Evolutionary conservation across 2,113 vertebrate species (phyloP).

Genomic region (Neotragus pygmaeus): DNA sequence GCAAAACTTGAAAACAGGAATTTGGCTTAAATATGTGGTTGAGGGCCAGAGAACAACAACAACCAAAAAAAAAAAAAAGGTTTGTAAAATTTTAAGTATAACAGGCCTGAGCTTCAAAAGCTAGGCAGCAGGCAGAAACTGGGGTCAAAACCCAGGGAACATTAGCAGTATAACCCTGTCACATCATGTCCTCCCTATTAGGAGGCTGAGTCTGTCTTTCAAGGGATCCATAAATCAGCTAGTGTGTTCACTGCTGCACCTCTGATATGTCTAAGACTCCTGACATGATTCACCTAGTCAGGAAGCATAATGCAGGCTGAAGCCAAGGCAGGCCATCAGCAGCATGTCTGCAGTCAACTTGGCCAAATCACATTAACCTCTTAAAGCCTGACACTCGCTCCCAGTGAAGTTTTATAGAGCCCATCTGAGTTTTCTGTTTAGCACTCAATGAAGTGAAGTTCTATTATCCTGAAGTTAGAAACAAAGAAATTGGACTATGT

Average conservation of each 20-base stretch:
- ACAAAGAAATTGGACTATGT: not conserved
- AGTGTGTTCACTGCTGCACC: not conserved
- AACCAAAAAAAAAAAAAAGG: not conserved
- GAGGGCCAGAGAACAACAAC: not conserved
- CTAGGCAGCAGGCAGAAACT: not conserved
- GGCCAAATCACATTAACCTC: not conserved
- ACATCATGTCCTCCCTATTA: not conserved
- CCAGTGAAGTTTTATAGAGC: not conserved
- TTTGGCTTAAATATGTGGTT: constrained; percentile 27
- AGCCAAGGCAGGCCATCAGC: not conserved
- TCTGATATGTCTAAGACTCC: not conserved
- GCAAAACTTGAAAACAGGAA: constrained; percentile 42
- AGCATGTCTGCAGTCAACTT: not conserved
- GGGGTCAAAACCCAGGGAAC: not conserved
- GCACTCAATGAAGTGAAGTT: not conserved
- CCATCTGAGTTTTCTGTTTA: not conserved
- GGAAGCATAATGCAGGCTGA: not conserved
- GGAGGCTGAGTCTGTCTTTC: constrained; percentile 11
- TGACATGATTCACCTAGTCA: constrained; percentile 34
- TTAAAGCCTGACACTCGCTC: not conserved
- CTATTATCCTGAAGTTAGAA: not conserved
- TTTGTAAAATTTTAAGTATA: constrained; percentile 26
- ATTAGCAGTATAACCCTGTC: not conserved
- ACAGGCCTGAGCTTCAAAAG: not conserved
- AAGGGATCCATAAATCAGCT: not conserved